Conservation (phyloP, 2,888 invertebrate species). For the Catocala sponsa region DNA sequence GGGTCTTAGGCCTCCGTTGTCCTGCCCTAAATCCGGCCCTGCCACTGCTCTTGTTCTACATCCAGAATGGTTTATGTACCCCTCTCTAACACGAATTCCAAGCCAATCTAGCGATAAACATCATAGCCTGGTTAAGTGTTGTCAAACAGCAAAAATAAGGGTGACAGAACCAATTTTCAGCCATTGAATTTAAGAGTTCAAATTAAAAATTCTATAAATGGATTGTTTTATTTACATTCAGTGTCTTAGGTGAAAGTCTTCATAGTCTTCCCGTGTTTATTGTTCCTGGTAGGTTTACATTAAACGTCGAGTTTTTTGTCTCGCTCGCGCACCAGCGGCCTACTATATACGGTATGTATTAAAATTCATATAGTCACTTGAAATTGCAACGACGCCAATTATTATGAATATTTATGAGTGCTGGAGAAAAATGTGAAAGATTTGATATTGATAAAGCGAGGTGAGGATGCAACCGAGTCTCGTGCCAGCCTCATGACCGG, state of each 20-base stretch:
- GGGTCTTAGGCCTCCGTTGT: too few species aligned
- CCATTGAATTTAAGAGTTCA: constrained; percentile 39
- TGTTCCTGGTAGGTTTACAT: constrained; percentile 52
- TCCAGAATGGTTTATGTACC: constrained; percentile 39
- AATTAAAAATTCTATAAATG: constrained; percentile 37
- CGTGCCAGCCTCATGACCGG: constrained; percentile 45
- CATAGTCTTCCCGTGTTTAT: constrained; percentile 57
- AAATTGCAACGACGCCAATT: constrained; percentile 63
- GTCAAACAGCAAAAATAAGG: constrained; percentile 38
- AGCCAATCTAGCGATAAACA: constrained; percentile 32
- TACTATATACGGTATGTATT: constrained; percentile 66
- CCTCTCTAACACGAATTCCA: constrained; percentile 26
- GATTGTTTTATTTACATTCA: constrained; percentile 37
- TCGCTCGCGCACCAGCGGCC: constrained; percentile 31
- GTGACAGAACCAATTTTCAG: constrained; percentile 33
- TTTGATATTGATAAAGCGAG: constrained; percentile 67
- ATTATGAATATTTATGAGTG: constrained; percentile 75
- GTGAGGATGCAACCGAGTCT: constrained; percentile 58
- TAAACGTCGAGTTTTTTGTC: constrained; percentile 58
- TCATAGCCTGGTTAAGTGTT: constrained; percentile 21
- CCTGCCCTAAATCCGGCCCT: too few species aligned
- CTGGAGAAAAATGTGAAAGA: constrained; percentile 63
- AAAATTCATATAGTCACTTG: constrained; percentile 71
- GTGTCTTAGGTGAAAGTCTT: constrained; percentile 43
- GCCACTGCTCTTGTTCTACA: constrained; percentile 39